These are phyloP conservation scores for Arrhamphus sclerolepis DNA, from an alignment of 2,797 vertebrate species.

Conservation along the genomic window DNA sequence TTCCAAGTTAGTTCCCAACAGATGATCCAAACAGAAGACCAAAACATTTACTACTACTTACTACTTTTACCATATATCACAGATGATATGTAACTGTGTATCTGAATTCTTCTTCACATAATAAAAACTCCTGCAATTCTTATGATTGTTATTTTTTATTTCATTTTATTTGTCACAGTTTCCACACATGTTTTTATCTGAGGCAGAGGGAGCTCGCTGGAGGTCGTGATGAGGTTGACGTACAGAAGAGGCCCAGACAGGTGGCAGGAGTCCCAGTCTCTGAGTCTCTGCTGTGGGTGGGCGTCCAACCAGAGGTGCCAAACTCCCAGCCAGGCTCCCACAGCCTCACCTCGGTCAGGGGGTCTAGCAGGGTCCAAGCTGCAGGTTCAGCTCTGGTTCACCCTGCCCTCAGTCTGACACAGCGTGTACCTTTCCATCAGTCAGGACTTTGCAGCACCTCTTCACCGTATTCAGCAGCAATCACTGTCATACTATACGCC, in stretches of 20 bases:
- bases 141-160: background rate
- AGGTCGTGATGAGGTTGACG: conserved; percentile 47
- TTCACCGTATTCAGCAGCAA: background rate
- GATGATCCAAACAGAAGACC: background rate
- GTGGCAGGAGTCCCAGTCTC: conserved; percentile 70
- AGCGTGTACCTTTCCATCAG: background rate
- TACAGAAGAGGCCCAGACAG: conserved; percentile 71
- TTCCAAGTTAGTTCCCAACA: background rate
- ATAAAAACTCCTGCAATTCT: background rate
- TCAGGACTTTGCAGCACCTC: background rate
- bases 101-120: background rate
- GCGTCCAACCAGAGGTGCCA: conserved; percentile 75
- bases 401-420: conserved; percentile 48
- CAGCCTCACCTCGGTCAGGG: conserved; percentile 65
- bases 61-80: too few species aligned
- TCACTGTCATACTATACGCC: background rate
- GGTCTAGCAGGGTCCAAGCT: conserved; percentile 42
- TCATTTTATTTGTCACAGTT: background rate
- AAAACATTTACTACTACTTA: background rate
- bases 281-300: conserved; percentile 70
- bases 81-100: too few species aligned
- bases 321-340: conserved; percentile 70
- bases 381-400: conserved; percentile 66
- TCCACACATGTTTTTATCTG: background rate
- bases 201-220: conserved; percentile 11